These are phyloP conservation scores for Beaufortia kweichowensis DNA, from an alignment of 2,113 vertebrate genomes.

Conservation along the genomic window DNA sequence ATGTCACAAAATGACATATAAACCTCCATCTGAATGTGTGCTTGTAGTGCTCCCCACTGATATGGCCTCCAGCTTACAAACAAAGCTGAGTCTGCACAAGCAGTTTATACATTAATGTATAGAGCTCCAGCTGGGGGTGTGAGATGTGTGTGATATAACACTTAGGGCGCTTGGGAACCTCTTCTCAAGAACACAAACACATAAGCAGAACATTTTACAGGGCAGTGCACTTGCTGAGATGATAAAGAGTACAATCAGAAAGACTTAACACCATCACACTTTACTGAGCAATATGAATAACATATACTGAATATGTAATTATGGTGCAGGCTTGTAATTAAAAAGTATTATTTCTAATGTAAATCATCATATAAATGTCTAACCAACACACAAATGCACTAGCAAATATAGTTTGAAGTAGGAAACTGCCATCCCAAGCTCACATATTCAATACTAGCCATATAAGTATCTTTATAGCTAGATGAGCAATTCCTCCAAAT, in stretches of 20 bases:
- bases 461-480: slow-evolving; percentile 80
- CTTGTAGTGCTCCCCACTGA: slow-evolving; percentile 30
- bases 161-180: slow-evolving; percentile 31
- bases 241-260: slow-evolving; percentile 21
- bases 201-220: slow-evolving; percentile 33
- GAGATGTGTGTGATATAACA: slow-evolving; percentile 41
- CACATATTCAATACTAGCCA: slow-evolving; percentile 67
- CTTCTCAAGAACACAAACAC: slow-evolving; percentile 38
- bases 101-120: slow-evolving; percentile 42
- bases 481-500: slow-evolving; percentile 79
- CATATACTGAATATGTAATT: no score
- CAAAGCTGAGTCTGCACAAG: slow-evolving; percentile 50
- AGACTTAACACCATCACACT: background rate
- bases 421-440: slow-evolving; percentile 54
- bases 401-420: background rate
- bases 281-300: background rate
- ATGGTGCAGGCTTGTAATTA: background rate
- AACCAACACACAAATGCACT: background rate
- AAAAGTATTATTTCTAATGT: no score
- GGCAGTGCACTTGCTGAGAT: slow-evolving; percentile 31
- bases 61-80: slow-evolving; percentile 38
- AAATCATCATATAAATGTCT: background rate
- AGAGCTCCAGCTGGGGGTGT: slow-evolving; percentile 35
- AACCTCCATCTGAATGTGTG: background rate
- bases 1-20: slow-evolving; percentile 3